Base-by-base conservation (phyloP, 1,140 invertebrate species). In the Drosophila nikananu region DNA sequence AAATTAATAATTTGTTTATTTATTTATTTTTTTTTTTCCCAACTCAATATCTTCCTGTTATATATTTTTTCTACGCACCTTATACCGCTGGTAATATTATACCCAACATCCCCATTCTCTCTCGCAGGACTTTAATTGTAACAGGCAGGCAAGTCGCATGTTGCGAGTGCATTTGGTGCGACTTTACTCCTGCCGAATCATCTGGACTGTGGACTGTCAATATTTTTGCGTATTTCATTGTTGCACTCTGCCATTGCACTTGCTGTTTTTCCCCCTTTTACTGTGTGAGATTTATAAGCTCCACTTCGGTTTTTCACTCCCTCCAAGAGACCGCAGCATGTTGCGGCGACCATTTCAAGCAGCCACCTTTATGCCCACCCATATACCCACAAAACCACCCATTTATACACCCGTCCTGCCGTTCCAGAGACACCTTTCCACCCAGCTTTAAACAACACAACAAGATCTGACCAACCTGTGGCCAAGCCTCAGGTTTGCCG, bases 201-300 rank as follows among this genome's bases (percentile, higher is more conserved):
- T 46, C 41, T 49, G 68, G 67, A 71, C 83, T 83, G 76, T 83
- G 68, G 72, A 71, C 83, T 91, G 82, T 87, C 84, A 87, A 87
- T 87, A 87, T 87, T 87, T 87, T 87, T 87, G 84, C 84, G 78
- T 81, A 89, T 87, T 87, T 89, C 84, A 87, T 87, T 87, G 84
- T 89, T 89, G 74, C 77, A 84, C 63, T 61, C 49, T 46, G 23
- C 12, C 55, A 58, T 48, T 67, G 63, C 75, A 65, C 49, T 81
- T 70, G 70, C 61, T 78, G 25, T 54, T 57, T 62, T 65, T 17
- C 13, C 46, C 19, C 61, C 12, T 21, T 70, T 51, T 70, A 41
- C 46, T 66, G 60, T 79, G 80, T 58, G 80, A 65, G 80, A 89
- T 81, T 87, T 81, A 83, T 83, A 77, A 78, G 66, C 76, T 49